phyloP scores from a whole-genome alignment of 2,113 vertebrate species.

The Spizaetus ornatus region DNA sequence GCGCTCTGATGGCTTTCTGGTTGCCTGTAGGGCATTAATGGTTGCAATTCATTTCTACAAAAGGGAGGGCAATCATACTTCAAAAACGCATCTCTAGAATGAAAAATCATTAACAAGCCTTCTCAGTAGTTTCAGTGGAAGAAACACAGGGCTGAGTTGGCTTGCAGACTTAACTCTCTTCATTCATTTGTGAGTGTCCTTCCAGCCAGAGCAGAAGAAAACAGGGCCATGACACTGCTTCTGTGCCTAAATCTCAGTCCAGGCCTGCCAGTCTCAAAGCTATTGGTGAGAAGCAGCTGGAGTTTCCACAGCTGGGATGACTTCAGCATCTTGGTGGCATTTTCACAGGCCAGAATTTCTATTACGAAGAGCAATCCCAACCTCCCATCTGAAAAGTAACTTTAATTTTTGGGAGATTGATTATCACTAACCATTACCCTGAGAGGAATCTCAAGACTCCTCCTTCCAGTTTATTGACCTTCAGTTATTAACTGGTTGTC shows the following conservation, averaged over 20 bases:
- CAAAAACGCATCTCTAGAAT: background rate
- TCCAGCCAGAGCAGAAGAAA: background rate
- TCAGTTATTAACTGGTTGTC: background rate
- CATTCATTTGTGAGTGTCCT: background rate
- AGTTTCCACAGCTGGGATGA: background rate
- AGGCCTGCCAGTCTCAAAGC: background rate
- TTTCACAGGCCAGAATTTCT: background rate
- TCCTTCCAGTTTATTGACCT: background rate
- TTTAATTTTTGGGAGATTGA: background rate
- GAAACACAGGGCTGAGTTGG: background rate
- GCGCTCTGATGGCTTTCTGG: background rate
- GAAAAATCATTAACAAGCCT: background rate
- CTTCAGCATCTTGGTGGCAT: background rate
- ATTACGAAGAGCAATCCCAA: background rate
- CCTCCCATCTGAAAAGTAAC: background rate
- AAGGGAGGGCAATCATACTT: background rate
- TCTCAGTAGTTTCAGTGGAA: background rate
- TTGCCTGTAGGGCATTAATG: background rate
- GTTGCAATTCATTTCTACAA: background rate
- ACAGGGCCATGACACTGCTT: background rate
- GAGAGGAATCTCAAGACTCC: background rate
- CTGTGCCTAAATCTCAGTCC: background rate
- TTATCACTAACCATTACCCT: background rate
- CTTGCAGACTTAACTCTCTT: background rate
- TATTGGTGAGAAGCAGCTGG: background rate